These are phyloP conservation scores for Choristoneura fumiferana DNA, from an alignment of 1,140 invertebrate species.

Conservation along the genomic window DNA sequence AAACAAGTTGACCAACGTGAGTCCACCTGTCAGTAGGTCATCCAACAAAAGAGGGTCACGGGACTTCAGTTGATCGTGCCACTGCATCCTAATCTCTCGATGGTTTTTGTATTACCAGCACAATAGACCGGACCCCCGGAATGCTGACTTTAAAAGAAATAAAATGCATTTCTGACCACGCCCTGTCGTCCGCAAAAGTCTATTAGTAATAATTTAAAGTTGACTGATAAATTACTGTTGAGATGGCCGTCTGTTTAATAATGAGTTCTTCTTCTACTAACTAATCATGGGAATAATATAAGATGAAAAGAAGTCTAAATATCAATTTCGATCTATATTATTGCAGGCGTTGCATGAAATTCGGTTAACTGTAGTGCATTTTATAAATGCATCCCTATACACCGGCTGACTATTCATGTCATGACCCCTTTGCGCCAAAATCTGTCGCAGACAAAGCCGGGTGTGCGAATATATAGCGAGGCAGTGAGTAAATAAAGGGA, in stretches of 20 bases:
- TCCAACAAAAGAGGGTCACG: conserved; percentile 49
- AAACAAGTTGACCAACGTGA: conserved; percentile 39
- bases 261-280: conserved; percentile 15
- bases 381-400: conserved; percentile 41
- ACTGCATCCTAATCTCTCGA: conserved; percentile 41
- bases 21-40: conserved; percentile 62
- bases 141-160: conserved; percentile 26
- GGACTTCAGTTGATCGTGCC: conserved; percentile 44
- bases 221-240: conserved; percentile 27
- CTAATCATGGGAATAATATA: neutral
- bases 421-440: conserved; percentile 58
- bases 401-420: conserved; percentile 36
- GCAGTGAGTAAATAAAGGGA: conserved; percentile 68
- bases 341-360: conserved; percentile 35
- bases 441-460: conserved; percentile 54
- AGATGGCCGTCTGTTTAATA: conserved; percentile 16
- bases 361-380: conserved; percentile 30
- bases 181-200: conserved; percentile 22
- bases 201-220: conserved; percentile 23
- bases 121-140: conserved; percentile 53
- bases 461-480: conserved; percentile 71
- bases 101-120: conserved; percentile 48
- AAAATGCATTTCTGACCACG: conserved; percentile 31
- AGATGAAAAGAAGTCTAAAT: neutral
- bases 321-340: conserved; percentile 16